A percentile compares a stretch with the other conserved stretches of the same genome.
These are phyloP conservation scores for Cerastoderma edule DNA, from an alignment of 2,888 invertebrate species.

Conservation along the genomic window DNA sequence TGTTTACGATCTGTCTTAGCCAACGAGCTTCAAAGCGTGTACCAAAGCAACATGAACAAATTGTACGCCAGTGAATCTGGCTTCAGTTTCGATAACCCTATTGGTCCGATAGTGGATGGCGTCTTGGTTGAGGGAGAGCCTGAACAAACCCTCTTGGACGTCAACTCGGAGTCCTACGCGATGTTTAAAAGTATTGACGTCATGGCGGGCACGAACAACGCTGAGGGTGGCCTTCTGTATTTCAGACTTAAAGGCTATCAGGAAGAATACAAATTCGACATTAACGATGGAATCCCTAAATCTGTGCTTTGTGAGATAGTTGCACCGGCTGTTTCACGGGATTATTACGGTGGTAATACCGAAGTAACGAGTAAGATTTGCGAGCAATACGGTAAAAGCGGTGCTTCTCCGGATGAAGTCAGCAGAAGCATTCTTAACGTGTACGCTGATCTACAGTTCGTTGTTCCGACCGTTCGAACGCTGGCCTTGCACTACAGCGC, in stretches of 20 bases:
- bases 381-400: conserved; percentile 39
- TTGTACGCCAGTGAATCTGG: conserved; percentile 9
- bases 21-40: conserved; percentile 32
- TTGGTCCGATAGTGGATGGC: conserved; percentile 60
- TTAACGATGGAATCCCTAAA: conserved; percentile 44
- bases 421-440: conserved; percentile 44
- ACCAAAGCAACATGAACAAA: conserved; percentile 36
- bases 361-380: conserved; percentile 44
- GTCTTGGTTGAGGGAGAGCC: conserved; percentile 49
- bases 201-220: conserved; percentile 62
- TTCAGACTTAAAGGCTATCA: conserved; percentile 45
- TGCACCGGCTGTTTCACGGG: conserved; percentile 41
- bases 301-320: conserved; percentile 49
- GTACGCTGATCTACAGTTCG: conserved; percentile 50
- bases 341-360: conserved; percentile 35
- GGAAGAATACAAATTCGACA: conserved; percentile 40
- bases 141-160: conserved; percentile 34
- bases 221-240: conserved; percentile 63
- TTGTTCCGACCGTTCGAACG: conserved; percentile 47
- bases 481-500: conserved; percentile 90
- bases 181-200: conserved; percentile 60
- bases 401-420: conserved; percentile 29
- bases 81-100: conserved; percentile 28
- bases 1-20: conserved; percentile 42
- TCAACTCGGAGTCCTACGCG: conserved; percentile 28